A percentile compares a stretch with the other conserved stretches of the same genome.
Conservation (phyloP, 2,113 vertebrate genomes). For the Psammodynastes pulverulentus region DNA sequence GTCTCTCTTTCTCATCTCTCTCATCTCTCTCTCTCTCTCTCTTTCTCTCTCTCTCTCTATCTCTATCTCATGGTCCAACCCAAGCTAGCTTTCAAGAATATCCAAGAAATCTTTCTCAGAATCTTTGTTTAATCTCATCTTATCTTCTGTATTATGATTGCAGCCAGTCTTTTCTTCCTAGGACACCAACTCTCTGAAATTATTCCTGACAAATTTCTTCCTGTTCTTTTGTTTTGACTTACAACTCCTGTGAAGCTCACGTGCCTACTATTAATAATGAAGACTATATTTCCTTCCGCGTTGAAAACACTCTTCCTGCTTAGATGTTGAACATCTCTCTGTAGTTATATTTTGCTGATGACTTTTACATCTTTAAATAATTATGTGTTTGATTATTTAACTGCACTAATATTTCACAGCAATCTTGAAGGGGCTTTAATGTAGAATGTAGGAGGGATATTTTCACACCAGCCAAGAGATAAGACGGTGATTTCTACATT, state of each 20-base stretch:
- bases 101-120: background rate
- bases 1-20: no score
- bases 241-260: background rate
- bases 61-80: no score
- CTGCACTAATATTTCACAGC: background rate
- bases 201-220: no score
- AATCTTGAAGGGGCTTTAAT: background rate
- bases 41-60: no score
- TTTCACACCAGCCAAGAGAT: background rate
- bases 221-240: background rate
- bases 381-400: background rate
- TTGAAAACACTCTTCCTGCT: background rate
- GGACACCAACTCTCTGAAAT: background rate
- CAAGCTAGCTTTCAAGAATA: background rate
- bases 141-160: background rate
- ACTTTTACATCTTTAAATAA: background rate
- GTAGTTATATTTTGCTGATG: background rate
- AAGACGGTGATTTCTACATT: no score
- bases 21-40: no score
- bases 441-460: background rate
- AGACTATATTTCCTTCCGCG: background rate
- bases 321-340: background rate
- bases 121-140: background rate
- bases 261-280: background rate
- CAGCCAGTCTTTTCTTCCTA: background rate